These are phyloP conservation scores for Drosophila pseudoananassae DNA, from an alignment of 1,140 invertebrate genomes.

Conservation along the genomic window DNA sequence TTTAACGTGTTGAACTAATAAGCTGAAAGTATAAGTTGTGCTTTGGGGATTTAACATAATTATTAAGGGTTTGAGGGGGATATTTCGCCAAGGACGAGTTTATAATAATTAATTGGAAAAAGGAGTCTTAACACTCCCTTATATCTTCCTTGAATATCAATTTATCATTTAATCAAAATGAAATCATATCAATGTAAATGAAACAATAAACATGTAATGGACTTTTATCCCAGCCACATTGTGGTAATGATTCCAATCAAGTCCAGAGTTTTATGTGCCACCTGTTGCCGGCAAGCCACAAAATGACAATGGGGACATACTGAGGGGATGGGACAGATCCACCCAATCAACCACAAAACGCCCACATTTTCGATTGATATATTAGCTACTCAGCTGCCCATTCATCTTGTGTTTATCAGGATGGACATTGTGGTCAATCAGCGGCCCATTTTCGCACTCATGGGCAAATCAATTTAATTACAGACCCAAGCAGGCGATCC, in stretches of 20 bases:
- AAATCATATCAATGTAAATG: background rate
- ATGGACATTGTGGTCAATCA: slow-evolving; percentile 39
- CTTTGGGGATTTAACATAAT: slow-evolving; percentile 16
- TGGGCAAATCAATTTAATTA: slow-evolving; percentile 48
- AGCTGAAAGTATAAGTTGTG: slow-evolving; percentile 29
- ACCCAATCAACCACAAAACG: slow-evolving; percentile 13
- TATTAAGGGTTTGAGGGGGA: slow-evolving; percentile 1
- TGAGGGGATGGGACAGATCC: background rate
- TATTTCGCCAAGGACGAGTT: background rate
- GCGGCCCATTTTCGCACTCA: slow-evolving; percentile 42
- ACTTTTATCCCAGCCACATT: background rate
- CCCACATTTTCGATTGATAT: slow-evolving; percentile 37
- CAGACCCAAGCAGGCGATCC: background rate
- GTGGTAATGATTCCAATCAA: slow-evolving; percentile 6
- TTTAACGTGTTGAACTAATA: slow-evolving; percentile 59
- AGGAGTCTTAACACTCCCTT: background rate
- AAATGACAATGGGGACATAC: background rate
- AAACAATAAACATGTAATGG: background rate
- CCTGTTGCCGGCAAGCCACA: slow-evolving; percentile 30
- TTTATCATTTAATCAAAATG: background rate
- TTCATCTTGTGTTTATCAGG: slow-evolving; percentile 35
- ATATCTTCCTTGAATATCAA: no score
- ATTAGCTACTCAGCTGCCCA: slow-evolving; percentile 39
- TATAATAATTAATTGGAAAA: background rate
- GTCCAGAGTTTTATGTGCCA: slow-evolving; percentile 8